Evolutionary conservation across 2,113 vertebrate genomes (phyloP).

Genomic region (Fukomys damarensis): DNA sequence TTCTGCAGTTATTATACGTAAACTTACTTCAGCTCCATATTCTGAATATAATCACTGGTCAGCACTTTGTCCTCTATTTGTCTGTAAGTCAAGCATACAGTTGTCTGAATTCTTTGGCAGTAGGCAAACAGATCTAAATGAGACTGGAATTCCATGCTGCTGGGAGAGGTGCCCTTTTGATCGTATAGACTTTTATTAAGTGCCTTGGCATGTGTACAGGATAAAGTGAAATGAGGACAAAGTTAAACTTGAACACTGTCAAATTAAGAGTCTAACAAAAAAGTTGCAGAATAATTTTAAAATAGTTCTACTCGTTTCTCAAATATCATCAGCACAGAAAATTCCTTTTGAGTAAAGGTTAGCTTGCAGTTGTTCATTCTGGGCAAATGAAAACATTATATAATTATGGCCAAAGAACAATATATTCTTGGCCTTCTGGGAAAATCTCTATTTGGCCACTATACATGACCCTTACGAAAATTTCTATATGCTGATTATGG

Average conservation of each 20-base stretch:
- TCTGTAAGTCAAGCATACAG: slow-evolving; percentile 29
- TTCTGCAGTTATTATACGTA: not conserved
- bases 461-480: not conserved
- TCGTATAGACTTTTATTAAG: not conserved
- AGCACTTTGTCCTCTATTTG: not conserved
- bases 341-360: not conserved
- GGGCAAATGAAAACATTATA: not conserved
- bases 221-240: slow-evolving; percentile 35
- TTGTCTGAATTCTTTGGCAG: slow-evolving; percentile 53
- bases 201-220: not conserved
- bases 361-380: not conserved
- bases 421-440: not conserved
- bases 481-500: not conserved
- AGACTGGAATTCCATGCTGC: slow-evolving; percentile 28
- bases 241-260: slow-evolving; percentile 7
- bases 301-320: slow-evolving; percentile 14
- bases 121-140: slow-evolving; percentile 41
- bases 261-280: not conserved
- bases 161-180: not conserved
- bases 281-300: not conserved
- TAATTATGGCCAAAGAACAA: not conserved
- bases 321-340: not conserved
- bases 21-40: not conserved
- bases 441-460: not conserved
- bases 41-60: not conserved